Evolutionary conservation across 2,797 vertebrate species (phyloP), one percentile per base, ranked within the genome.

Genomic region (Heliangelus exortis): DNA sequence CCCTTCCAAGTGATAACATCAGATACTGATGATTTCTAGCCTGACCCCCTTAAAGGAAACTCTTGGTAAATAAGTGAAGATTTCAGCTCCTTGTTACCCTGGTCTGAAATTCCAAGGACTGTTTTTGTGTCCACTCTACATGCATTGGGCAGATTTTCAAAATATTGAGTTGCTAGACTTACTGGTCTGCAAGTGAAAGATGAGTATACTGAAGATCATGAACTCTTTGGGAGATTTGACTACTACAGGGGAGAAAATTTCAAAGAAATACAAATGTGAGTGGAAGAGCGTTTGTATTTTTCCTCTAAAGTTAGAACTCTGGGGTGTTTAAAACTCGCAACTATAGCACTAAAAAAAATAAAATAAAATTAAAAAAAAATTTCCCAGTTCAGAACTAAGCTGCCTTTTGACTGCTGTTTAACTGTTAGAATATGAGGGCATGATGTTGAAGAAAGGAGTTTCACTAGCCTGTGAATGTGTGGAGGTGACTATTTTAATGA

Each of bases 401-500:
- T 50, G 2, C 77, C 59, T 93, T 96, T 91, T 94, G 96, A 96
- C 94, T 97, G 87, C 83, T 97, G 76, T 97, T 84, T 95, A 94
- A 96, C 55, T 97, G 88, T 97, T 96, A 95, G 84, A 95, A 63
- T 96, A 39, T 87, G 94, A 97, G 97, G 91, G 85, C 75, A 89
- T 97, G 74, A 87, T 85, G 92, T 96, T 87, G 90, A 97, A 97
- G 86, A 95, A 95, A 93, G 79, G 95, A 87, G 48, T 95, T 97
- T 97, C 93, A 97, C 53, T 96, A 97, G 96, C 91, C 63, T 95
- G 84, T 97, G 90, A 97, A 96, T 94, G 96, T 97, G 94, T 97
- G 93, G 90, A 97, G 97, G 96, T 97, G 86, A 93, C 94, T 95
- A 87, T 95, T 97, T 97, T 97, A 67, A 57, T 85, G 97, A 98